Conservation (phyloP, 2,888 invertebrate genomes). For the Barypeithes pellucidus region DNA sequence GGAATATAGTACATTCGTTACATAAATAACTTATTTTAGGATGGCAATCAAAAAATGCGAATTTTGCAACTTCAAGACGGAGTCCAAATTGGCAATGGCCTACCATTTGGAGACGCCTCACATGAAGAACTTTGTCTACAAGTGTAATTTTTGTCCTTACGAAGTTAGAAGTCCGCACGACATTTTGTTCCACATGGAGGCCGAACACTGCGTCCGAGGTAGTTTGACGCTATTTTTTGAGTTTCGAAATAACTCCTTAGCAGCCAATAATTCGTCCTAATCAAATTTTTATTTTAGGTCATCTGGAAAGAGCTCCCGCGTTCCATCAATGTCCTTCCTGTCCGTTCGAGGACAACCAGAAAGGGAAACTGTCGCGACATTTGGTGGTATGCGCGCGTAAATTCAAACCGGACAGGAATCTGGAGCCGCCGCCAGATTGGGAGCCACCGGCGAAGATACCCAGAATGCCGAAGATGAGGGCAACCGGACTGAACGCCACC, state of each 20-base stretch:
- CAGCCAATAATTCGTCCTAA: too few species aligned
- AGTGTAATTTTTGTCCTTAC: conserved; percentile 74
- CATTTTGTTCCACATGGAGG: conserved; percentile 93
- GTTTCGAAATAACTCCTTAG: too few species aligned
- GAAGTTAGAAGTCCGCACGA: conserved; percentile 86
- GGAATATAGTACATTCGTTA: too few species aligned
- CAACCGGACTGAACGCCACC: conserved; percentile 66
- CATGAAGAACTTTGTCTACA: conserved; percentile 89
- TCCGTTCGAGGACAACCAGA: conserved; percentile 94
- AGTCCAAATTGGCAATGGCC: conserved; percentile 87
- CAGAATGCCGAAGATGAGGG: conserved; percentile 74
- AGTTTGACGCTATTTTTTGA: too few species aligned
- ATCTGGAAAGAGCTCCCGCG: conserved; percentile 87
- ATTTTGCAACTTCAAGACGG: conserved; percentile 91
- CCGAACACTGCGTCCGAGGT: conserved; percentile 86
- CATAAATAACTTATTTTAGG: conserved; percentile 63
- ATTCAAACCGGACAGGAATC: conserved; percentile 89
- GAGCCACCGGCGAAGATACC: conserved; percentile 96
- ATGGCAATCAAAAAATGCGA: conserved; percentile 88
- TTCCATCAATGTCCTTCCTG: conserved; percentile 95
- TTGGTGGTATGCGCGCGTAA: conserved; percentile 90
- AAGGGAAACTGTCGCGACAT: conserved; percentile 91
- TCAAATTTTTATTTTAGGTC: conserved; percentile 69
- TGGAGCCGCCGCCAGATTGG: conserved; percentile 91
- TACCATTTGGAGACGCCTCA: conserved; percentile 94